phyloP scores from a whole-genome alignment of 2,113 vertebrate species.

The Xenopus laevis region DNA sequence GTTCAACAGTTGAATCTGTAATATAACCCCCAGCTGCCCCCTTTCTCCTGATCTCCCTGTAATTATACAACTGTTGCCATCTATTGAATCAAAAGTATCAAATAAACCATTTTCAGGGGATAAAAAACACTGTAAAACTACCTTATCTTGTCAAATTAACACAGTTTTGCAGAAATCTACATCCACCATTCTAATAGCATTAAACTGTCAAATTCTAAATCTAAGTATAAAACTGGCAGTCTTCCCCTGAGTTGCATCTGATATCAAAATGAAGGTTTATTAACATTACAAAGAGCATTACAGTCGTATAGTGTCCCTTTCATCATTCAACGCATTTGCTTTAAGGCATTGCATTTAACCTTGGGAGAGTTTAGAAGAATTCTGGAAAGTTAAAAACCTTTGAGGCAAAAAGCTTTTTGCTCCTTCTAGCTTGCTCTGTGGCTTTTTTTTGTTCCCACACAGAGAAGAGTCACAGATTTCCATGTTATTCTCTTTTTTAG shows the following conservation, averaged over 20 bases:
- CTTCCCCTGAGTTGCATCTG: constrained; percentile 68
- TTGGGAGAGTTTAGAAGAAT: constrained; percentile 73
- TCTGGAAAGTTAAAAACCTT: constrained; percentile 61
- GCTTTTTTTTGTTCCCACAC: constrained; percentile 49
- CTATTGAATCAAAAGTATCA: constrained; percentile 2
- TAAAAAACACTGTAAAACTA: constrained; percentile 14
- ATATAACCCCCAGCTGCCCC: too few species aligned
- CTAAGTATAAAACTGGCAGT: constrained; percentile 54
- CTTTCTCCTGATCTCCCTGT: too few species aligned
- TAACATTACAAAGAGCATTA: constrained; percentile 77
- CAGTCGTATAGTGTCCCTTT: constrained; percentile 70
- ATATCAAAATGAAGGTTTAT: constrained; percentile 74
- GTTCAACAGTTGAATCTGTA: too few species aligned
- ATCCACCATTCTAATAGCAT: constrained; percentile 37
- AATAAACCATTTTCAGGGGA: constrained; percentile 6
- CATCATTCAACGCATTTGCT: constrained; percentile 74
- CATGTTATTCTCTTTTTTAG: too few species aligned
- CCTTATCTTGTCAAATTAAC: constrained; percentile 57
- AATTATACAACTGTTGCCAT: background rate
- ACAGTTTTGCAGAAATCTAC: constrained; percentile 51
- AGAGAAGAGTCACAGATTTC: background rate
- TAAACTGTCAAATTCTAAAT: constrained; percentile 64
- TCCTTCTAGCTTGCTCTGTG: constrained; percentile 57
- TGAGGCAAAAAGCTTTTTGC: constrained; percentile 61
- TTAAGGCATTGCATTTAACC: constrained; percentile 71